Base-by-base conservation (phyloP, 2,797 vertebrate genomes). In the Aeoliscus strigatus region DNA sequence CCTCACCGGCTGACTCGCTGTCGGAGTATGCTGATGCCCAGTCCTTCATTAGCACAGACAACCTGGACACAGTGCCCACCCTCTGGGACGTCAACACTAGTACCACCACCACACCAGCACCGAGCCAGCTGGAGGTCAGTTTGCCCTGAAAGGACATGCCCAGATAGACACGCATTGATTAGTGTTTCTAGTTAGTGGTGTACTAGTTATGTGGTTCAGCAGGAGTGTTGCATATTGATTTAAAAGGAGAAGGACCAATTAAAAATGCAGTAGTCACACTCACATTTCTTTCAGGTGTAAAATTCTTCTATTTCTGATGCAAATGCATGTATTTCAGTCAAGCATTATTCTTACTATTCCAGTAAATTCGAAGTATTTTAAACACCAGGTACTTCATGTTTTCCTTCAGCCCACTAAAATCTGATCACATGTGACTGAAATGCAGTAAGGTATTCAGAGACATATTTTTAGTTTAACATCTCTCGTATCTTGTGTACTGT, bases 1-100 rank as follows among this genome's bases (percentile, higher is more conserved):
- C 93, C 0, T 94, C 96, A 6, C 89, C 94, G 0, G 69, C 90
- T n/a, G 93, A 96, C 80, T 97, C 94, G 4, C 87, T 96, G 57
- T 94, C 94, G 0, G 93, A 94, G 67, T 96, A 96, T 12, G 87
- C 82, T 0, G 93, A 93, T 58, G 52, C 87, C 0, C 88, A 90
- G 29, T 81, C 90, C 38, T 92, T 92, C 80, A 79, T 90, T 68
- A 74, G 76, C 3, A 77, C 87, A 0, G 91, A 93, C 44, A 88
- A 83, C 62, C 84, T 93, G 79, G 87, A 54, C 70, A 77, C 89
- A 0, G 91, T 95, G 66, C 93, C 92, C 60, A 97, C 93, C 2
- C 59, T 99, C 52, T 97, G 94, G 93, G 95, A 97, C 5, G 52
- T 95, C 64, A 93, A 61, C 83, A 91, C 85, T 72, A 84, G 68